These are phyloP conservation scores for Cydia fagiglandana DNA, from an alignment of 1,140 invertebrate genomes.

Conservation along the genomic window DNA sequence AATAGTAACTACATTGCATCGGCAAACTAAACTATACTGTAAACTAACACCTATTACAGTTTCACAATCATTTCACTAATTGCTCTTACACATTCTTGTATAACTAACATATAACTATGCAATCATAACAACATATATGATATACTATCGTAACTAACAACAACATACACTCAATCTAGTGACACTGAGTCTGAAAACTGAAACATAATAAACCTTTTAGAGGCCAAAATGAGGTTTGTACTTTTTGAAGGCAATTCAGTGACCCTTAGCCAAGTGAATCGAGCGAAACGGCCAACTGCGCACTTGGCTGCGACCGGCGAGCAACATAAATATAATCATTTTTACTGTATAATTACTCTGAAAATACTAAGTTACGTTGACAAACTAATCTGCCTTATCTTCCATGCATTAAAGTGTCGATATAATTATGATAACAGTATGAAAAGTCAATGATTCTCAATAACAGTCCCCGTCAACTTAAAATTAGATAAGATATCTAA, in stretches of 20 bases:
- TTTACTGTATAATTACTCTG: neutral
- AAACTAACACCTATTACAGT: neutral
- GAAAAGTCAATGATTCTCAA: neutral
- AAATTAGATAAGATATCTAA: constrained; percentile 10
- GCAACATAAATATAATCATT: neutral
- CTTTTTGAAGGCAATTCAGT: neutral
- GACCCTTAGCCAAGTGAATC: neutral
- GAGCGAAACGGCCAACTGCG: neutral
- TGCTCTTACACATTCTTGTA: neutral
- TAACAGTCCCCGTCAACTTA: neutral
- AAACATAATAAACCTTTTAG: neutral
- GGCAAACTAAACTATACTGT: neutral
- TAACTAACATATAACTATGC: constrained; percentile 4
- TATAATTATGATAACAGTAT: neutral
- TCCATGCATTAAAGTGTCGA: neutral
- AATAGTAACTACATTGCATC: constrained; percentile 7
- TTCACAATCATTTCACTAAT: constrained; percentile 4
- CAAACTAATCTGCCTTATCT: neutral
- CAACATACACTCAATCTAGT: neutral
- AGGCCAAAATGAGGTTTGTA: neutral
- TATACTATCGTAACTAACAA: neutral
- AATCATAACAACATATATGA: constrained; percentile 7
- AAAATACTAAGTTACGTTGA: neutral
- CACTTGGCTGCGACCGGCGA: neutral
- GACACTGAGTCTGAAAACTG: neutral